Evolutionary conservation across 2,888 invertebrate species (phyloP).

Genomic region (Uropetala carovei): DNA sequence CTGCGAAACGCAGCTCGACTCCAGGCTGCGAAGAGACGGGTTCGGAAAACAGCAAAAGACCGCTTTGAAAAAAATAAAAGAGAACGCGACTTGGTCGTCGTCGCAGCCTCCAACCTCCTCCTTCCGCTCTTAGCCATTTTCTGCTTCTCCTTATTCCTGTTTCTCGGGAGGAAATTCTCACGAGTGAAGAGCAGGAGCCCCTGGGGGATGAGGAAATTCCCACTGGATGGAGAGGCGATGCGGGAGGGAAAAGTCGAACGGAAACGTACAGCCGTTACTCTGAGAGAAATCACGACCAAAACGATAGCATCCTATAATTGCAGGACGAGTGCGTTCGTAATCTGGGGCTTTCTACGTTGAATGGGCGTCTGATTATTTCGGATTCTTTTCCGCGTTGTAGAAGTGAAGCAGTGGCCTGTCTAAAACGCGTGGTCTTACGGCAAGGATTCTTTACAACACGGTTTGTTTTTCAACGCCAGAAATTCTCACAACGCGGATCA

Average conservation of each 20-base stretch:
- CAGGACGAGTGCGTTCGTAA: not conserved
- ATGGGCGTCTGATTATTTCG: too few species aligned
- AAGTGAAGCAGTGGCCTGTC: too few species aligned
- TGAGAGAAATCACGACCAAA: not conserved
- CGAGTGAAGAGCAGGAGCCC: not conserved
- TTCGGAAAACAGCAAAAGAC: not conserved
- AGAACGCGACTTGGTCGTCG: too few species aligned
- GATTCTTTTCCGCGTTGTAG: too few species aligned
- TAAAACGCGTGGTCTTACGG: too few species aligned
- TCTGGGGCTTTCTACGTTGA: too few species aligned
- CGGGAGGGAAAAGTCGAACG: not conserved
- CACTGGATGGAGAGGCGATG: not conserved
- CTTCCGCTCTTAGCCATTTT: too few species aligned
- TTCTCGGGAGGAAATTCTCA: conserved; percentile 13
- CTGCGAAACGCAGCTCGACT: not conserved
- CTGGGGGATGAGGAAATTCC: not conserved
- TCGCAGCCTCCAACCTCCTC: too few species aligned
- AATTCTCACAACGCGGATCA: too few species aligned
- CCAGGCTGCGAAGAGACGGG: not conserved
- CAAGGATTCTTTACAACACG: too few species aligned
- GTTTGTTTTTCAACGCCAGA: too few species aligned
- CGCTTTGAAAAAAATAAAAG: not conserved
- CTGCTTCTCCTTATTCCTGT: not conserved
- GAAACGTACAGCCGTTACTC: not conserved
- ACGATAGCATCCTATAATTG: not conserved